Percentiles rank a stretch among this genome's conserved stretches.
These are phyloP conservation scores for Australoheros scitulus DNA, from an alignment of 2,113 vertebrate species.

Conservation along the genomic window DNA sequence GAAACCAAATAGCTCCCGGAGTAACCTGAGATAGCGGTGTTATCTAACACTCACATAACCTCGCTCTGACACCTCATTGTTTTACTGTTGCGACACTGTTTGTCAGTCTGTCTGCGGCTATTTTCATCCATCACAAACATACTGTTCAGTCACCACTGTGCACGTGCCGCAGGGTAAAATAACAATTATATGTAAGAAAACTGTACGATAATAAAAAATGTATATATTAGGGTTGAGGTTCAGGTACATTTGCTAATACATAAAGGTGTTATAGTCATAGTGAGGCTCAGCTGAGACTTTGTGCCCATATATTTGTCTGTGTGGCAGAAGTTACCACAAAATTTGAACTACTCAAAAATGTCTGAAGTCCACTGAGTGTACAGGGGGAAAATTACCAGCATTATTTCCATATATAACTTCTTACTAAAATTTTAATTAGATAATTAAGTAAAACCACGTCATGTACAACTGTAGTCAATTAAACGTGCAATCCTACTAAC, in stretches of 20 bases:
- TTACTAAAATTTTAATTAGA: background rate
- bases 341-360: accelerated
- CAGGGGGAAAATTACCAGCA: background rate
- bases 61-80: background rate
- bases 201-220: conserved; percentile 16
- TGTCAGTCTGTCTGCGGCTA: background rate
- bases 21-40: conserved; percentile 50
- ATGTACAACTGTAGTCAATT: background rate
- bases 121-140: background rate
- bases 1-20: conserved; percentile 28
- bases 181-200: conserved; percentile 17
- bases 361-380: background rate
- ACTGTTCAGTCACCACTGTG: background rate
- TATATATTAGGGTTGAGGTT: background rate
- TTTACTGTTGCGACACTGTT: background rate
- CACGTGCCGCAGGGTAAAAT: background rate
- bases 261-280: background rate
- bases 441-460: background rate
- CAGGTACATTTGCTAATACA: background rate
- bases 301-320: background rate
- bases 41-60: conserved; percentile 18
- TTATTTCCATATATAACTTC: background rate
- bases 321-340: background rate
- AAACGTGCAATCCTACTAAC: background rate
- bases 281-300: background rate